These are phyloP conservation scores for Popillia japonica DNA, from an alignment of 1,140 invertebrate genomes.

Conservation along the genomic window DNA sequence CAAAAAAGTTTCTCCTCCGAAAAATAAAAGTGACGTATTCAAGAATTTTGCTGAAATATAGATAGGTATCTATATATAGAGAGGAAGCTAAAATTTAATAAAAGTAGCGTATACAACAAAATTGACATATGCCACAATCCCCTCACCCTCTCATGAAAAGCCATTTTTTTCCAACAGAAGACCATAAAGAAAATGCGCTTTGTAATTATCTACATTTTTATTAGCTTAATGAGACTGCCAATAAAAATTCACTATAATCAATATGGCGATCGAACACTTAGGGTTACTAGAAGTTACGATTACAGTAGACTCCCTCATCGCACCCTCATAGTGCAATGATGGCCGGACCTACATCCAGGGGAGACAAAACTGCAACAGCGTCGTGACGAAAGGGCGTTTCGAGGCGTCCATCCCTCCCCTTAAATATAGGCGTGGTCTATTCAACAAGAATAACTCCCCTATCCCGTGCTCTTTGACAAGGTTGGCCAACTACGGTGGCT, in stretches of 20 bases:
- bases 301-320: conserved; percentile 44
- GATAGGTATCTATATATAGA: background rate
- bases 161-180: conserved; percentile 27
- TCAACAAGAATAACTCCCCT: conserved; percentile 26
- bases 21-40: no score
- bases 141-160: background rate
- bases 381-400: conserved; percentile 37
- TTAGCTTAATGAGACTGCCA: conserved; percentile 43
- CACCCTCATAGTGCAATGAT: conserved; percentile 45
- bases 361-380: conserved; percentile 39
- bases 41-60: no score
- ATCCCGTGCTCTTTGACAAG: conserved; percentile 25
- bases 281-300: conserved; percentile 43
- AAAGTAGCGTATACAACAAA: background rate
- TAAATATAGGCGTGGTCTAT: conserved; percentile 23
- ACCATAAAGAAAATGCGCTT: conserved; percentile 4
- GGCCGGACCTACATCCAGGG: conserved; percentile 42
- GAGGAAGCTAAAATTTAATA: background rate
- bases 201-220: conserved; percentile 38
- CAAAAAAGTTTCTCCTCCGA: no score
- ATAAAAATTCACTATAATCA: conserved; percentile 47
- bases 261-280: conserved; percentile 48
- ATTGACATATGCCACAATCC: background rate
- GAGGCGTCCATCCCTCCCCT: conserved; percentile 41
- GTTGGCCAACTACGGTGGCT: conserved; percentile 3